Evolutionary conservation across 2,888 invertebrate genomes (phyloP), one percentile per base, ranked within the genome.

Genomic region (Mylabris sibirica): DNA sequence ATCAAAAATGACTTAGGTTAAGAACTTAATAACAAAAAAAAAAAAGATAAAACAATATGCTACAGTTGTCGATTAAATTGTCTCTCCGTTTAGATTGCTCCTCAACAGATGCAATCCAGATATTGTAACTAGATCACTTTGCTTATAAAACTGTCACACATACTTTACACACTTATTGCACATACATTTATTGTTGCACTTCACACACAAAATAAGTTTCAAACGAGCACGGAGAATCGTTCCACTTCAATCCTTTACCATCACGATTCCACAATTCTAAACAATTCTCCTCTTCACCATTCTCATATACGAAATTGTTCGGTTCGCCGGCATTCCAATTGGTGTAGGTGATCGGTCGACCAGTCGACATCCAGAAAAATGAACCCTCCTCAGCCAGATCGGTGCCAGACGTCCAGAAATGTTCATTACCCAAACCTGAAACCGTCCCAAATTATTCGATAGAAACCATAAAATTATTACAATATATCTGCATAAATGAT

Each of bases 261-360:
- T 96, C 96, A 73, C 96, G 88, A 86, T 96, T 93, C 96, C 96
- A 96, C 24, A 96, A 87, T 82, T 96, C 96, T 73, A 96, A 83
- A 78, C 96, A 96, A 84, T 96, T 95, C 83, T 96, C 96, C 83
- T 96, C 95, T 84, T 96, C 96, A 6, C 96, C 96, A 81, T 96
- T 96, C 84, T 96, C 96, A 84, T 94, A 94, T 75, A 94, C 91
- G 89, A 96, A 96, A 86, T 96, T 96, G 85, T 96, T 96, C 0
- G 96, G 96, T 81, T 96, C 96, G 0, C 96, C 96, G 0, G 95
- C 94, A 86, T 96, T 96, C 95, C 95, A 96, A 85, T 96, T 96
- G 76, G 95, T 95, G 85, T 94, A 96, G 34, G 95, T 94, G 63
- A 96, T 89, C 0, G 95, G 95, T 70, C 93, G 88, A 3, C 96